Evolutionary conservation across 2,888 invertebrate genomes (phyloP).

Genomic region (Acleris cristana): DNA sequence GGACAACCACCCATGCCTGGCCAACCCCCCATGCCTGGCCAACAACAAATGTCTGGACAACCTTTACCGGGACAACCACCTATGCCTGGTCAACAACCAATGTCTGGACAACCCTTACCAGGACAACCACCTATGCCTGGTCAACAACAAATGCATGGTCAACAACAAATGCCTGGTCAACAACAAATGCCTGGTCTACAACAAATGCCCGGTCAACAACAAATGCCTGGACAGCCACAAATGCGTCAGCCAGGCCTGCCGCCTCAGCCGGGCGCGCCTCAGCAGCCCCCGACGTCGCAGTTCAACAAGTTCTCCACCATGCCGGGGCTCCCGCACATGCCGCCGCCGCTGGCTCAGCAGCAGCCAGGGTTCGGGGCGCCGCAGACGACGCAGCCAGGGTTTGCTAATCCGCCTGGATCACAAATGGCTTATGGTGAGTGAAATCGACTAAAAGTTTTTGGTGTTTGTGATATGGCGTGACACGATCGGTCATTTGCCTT

Average conservation of each 20-base stretch:
- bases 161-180: slow-evolving; percentile 38
- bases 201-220: slow-evolving; percentile 37
- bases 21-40: slow-evolving; percentile 50
- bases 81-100: slow-evolving; percentile 46
- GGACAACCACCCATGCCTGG: slow-evolving; percentile 49
- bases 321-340: slow-evolving; percentile 72
- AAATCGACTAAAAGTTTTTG: too few species aligned
- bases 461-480: too few species aligned
- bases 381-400: slow-evolving; percentile 55
- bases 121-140: slow-evolving; percentile 50
- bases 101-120: slow-evolving; percentile 31
- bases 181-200: slow-evolving; percentile 45
- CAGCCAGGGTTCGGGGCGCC: slow-evolving; percentile 58
- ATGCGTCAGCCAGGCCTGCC: slow-evolving; percentile 36
- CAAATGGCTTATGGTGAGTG: slow-evolving; percentile 59
- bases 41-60: slow-evolving; percentile 43
- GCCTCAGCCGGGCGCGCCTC: slow-evolving; percentile 47
- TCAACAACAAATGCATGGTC: slow-evolving; percentile 38
- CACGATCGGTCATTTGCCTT: too few species aligned
- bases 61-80: slow-evolving; percentile 44
- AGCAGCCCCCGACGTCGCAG: slow-evolving; percentile 39
- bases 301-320: slow-evolving; percentile 55
- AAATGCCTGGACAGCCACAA: slow-evolving; percentile 30
- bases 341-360: slow-evolving; percentile 69
- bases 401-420: slow-evolving; percentile 53